Evolutionary conservation across 2,888 invertebrate species (phyloP), one percentile per base, ranked within the genome.

Genomic region (Synanthedon formicaeformis): DNA sequence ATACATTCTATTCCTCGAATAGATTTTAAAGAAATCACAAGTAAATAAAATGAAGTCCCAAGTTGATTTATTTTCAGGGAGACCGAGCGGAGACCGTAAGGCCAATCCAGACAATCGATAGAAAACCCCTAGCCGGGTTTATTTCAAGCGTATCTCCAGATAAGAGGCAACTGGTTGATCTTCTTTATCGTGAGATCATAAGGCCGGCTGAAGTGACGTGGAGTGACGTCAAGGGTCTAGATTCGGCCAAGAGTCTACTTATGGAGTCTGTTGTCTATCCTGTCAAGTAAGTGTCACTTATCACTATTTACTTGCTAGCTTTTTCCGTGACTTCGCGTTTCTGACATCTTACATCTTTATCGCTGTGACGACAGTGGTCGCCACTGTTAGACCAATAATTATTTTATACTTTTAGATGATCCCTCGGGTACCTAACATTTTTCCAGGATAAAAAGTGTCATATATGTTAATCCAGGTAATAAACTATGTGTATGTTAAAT

Each of bases 251-350:
- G 70, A 89, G 90, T 64, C 75, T 93, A 54, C 84, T 97, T 13
- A 94, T 95, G 85, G 97, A 98, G 80, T 93, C 96, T 0, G 92
- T 96, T 0, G 89, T 97, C 3, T 95, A 95, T 69, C 95, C 95
- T 5, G 82, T 92, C 1, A 75, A 78, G 85, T 85, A 56, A 58
- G 60, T 51, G 14, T 14, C 45, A 6, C 45, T 45, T 45, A 10
- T 2, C 34, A 34, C 3, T 34, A 34, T 45, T n/a, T 1, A 23
- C 1, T 23, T 23, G 23, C 23, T 23, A 23, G 23, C 23, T 23
- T 5, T 23, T 23, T 1, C 23, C 4, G 5, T 5, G 23, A 23
- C 23, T 23, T n/a, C n/a, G n/a, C n/a, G n/a, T n/a, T n/a, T n/a
- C n/a, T n/a, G n/a, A n/a, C n/a, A n/a, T n/a, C n/a, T n/a, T n/a